Conservation (phyloP, 2,888 invertebrate species). For the Catocala nupta region DNA sequence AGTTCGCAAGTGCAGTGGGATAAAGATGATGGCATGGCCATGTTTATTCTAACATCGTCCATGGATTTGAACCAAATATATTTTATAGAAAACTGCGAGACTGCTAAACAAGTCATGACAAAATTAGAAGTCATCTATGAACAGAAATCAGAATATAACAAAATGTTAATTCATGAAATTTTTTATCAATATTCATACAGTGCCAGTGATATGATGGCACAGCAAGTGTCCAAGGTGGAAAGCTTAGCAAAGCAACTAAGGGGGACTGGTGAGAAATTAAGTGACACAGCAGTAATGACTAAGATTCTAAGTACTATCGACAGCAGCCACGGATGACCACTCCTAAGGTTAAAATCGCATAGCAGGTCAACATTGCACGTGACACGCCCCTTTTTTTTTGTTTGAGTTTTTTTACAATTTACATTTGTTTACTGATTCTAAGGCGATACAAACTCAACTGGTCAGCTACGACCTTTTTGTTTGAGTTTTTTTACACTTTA, state of each 20-base stretch:
- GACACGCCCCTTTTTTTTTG: no score
- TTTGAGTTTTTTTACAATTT: no score
- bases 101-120: background rate
- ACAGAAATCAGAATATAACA: background rate
- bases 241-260: constrained; percentile 1
- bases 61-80: constrained; percentile 1
- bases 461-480: no score
- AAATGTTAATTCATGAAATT: background rate
- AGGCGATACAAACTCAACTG: no score
- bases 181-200: background rate
- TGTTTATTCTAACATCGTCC: constrained; percentile 32
- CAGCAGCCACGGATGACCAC: no score
- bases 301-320: constrained; percentile 3
- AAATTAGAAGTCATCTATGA: background rate
- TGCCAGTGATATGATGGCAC: constrained; percentile 2
- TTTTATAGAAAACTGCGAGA: background rate
- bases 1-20: constrained; percentile 29
- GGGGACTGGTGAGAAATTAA: background rate
- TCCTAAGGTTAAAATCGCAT: no score
- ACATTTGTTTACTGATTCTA: no score
- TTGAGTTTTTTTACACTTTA: no score
- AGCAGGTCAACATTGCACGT: no score
- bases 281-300: background rate
- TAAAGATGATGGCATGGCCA: constrained; percentile 42
- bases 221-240: constrained; percentile 2